phyloP scores from a whole-genome alignment of 2,797 vertebrate species.

The Melanotaenia parkinsoni region DNA sequence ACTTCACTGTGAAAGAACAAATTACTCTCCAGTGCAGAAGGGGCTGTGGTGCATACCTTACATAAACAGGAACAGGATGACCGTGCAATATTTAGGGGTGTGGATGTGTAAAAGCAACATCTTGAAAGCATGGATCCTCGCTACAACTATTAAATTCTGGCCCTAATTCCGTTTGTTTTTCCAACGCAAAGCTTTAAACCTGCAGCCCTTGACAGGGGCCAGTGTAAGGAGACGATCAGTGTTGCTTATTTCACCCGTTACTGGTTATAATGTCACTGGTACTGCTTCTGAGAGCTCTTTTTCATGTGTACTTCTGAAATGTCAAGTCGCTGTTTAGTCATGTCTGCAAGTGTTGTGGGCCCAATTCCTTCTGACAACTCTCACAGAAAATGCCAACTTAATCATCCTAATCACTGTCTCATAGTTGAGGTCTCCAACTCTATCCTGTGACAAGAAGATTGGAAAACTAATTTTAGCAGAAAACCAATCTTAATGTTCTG shows the following conservation, averaged over 20 bases:
- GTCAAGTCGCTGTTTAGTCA: constrained; percentile 6
- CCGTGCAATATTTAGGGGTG: background rate
- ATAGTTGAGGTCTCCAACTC: constrained; percentile 4
- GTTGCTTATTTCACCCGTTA: background rate
- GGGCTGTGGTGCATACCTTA: background rate
- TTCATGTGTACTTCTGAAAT: constrained; percentile 11
- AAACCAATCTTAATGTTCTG: constrained; percentile 10
- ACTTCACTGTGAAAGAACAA: too few relatives aligned
- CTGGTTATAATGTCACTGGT: background rate
- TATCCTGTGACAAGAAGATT: constrained; percentile 50
- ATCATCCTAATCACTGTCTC: constrained; percentile 35
- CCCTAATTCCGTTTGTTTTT: background rate
- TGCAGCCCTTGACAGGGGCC: background rate
- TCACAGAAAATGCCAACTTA: constrained; percentile 16
- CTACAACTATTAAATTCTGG: background rate
- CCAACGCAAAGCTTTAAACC: too few relatives aligned
- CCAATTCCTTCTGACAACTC: constrained; percentile 14
- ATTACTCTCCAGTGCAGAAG: background rate
- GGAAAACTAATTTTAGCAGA: constrained; percentile 33
- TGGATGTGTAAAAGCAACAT: background rate
- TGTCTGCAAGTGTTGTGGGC: background rate
- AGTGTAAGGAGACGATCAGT: background rate
- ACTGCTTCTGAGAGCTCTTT: background rate
- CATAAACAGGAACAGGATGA: background rate
- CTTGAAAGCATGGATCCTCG: background rate